phyloP scores from a whole-genome alignment of 2,888 invertebrate genomes.

The Lydus trimaculatus region DNA sequence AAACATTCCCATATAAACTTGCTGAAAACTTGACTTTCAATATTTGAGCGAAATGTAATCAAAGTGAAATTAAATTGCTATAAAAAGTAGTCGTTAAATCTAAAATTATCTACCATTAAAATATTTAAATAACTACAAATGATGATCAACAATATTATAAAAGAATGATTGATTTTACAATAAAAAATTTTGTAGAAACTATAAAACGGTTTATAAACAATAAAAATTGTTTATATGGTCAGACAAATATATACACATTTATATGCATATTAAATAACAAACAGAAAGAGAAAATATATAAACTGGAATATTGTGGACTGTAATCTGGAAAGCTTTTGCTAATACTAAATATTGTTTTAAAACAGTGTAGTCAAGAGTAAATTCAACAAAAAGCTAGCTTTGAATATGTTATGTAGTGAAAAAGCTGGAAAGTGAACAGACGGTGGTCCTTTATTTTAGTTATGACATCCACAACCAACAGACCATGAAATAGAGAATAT shows the following conservation, averaged over 20 bases:
- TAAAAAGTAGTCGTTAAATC: constrained; percentile 27
- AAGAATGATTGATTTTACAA: not conserved
- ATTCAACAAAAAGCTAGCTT: constrained; percentile 21
- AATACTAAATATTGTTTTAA: constrained; percentile 33
- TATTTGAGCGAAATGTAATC: constrained; percentile 35
- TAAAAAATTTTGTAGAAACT: not conserved
- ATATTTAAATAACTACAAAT: not conserved
- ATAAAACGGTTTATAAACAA: not conserved
- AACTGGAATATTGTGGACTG: constrained; percentile 13
- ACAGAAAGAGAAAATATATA: constrained; percentile 4
- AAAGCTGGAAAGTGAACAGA: constrained; percentile 25
- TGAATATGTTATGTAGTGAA: constrained; percentile 18
- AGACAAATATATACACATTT: constrained; percentile 10
- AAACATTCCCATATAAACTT: constrained; percentile 16
- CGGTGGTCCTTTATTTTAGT: constrained; percentile 43
- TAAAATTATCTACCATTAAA: constrained; percentile 24
- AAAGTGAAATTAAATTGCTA: constrained; percentile 31
- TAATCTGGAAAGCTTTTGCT: constrained; percentile 24
- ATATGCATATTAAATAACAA: constrained; percentile 3
- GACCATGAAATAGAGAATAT: constrained; percentile 45
- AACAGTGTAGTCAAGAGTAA: constrained; percentile 20
- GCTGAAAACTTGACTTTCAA: constrained; percentile 27
- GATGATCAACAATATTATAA: not conserved
- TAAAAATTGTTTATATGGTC: constrained; percentile 13
- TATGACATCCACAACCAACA: constrained; percentile 42